Evolutionary conservation across 1,140 invertebrate genomes (phyloP).

Genomic region (Coelopa frigida): DNA sequence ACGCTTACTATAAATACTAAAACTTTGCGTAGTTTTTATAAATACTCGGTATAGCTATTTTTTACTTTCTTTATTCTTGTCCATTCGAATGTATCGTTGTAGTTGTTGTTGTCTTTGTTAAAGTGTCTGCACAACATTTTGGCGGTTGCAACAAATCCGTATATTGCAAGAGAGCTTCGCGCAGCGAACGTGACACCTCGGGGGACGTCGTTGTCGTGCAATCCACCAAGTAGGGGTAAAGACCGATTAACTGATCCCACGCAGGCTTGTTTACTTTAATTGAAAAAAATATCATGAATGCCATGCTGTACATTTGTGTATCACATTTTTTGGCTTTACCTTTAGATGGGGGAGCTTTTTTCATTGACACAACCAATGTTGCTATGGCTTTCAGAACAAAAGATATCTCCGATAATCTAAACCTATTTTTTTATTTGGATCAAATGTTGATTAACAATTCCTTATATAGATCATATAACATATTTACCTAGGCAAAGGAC

Average conservation of each 20-base stretch:
- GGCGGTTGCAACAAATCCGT: slow-evolving; percentile 75
- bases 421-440: slow-evolving; percentile 61
- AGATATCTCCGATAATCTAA: slow-evolving; percentile 89
- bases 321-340: no score
- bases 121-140: no score
- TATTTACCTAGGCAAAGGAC: slow-evolving; percentile 74
- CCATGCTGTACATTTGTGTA: no score
- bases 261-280: slow-evolving; percentile 73
- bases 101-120: not conserved
- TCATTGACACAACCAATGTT: slow-evolving; percentile 83
- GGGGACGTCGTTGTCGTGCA: slow-evolving; percentile 69
- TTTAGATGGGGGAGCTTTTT: slow-evolving; percentile 80
- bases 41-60: no score
- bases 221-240: slow-evolving; percentile 87
- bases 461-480: not conserved
- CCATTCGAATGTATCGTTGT: slow-evolving; percentile 32
- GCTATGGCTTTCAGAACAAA: slow-evolving; percentile 95
- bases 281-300: no score
- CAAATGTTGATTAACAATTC: not conserved
- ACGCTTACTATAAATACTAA: no score
- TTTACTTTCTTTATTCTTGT: slow-evolving; percentile 28
- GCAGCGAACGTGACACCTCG: slow-evolving; percentile 74
- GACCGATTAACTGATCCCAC: slow-evolving; percentile 84
- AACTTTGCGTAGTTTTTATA: no score
- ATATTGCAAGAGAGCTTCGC: slow-evolving; percentile 83